Percentiles rank a stretch among this genome's conserved stretches.
phyloP scores from a whole-genome alignment of 2,797 vertebrate genomes.

The Botia almorhae region DNA sequence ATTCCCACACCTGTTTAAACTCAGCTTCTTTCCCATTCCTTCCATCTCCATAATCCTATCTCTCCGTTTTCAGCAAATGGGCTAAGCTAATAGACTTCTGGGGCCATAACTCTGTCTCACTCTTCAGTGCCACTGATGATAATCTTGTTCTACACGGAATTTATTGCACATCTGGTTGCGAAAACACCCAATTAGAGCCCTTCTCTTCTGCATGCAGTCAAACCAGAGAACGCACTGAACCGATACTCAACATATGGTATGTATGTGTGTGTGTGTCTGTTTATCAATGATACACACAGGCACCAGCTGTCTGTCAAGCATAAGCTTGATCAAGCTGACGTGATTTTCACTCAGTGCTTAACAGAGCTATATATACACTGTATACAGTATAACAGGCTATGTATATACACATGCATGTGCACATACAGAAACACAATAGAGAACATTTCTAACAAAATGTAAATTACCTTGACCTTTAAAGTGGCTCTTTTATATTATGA shows the following conservation, averaged over 20 bases:
- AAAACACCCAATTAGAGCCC: slow-evolving; percentile 63
- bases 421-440: neutral
- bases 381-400: neutral
- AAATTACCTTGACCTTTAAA: too few relatives aligned
- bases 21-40: slow-evolving; percentile 3
- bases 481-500: neutral
- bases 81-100: slow-evolving; percentile 46
- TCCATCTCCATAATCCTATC: slow-evolving; percentile 32
- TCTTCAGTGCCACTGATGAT: slow-evolving; percentile 56
- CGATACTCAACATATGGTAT: slow-evolving; percentile 60
- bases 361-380: neutral
- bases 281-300: slow-evolving; percentile 49
- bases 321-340: slow-evolving; percentile 51
- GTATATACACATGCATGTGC: slow-evolving; percentile 3
- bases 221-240: slow-evolving; percentile 58
- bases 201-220: slow-evolving; percentile 58
- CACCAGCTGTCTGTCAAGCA: slow-evolving; percentile 52
- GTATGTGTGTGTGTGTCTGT: slow-evolving; percentile 36
- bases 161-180: slow-evolving; percentile 62
- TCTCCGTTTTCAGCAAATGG: slow-evolving; percentile 25
- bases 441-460: neutral
- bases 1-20: slow-evolving; percentile 39
- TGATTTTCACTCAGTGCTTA: slow-evolving; percentile 24
- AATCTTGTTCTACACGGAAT: slow-evolving; percentile 60
- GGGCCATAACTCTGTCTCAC: slow-evolving; percentile 39